phyloP scores from a whole-genome alignment of 1,140 invertebrate genomes.

The Caerostris extrusa region DNA sequence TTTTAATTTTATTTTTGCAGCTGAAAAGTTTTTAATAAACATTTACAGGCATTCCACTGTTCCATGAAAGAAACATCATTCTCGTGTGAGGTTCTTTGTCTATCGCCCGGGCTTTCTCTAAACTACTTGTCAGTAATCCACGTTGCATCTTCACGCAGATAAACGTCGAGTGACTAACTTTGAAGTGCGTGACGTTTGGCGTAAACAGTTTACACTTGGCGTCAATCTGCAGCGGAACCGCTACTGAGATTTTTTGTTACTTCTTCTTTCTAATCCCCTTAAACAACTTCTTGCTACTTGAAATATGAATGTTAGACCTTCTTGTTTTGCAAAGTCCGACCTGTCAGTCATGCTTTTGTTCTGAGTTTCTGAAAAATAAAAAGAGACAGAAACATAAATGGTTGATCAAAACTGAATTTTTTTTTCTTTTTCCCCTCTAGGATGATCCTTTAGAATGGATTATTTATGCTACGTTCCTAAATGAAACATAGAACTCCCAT shows the following conservation, averaged over 20 bases:
- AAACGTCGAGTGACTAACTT: not conserved
- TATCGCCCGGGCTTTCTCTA: not conserved
- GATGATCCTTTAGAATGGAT: no score
- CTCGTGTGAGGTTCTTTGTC: not conserved
- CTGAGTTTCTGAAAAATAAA: not conserved
- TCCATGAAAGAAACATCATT: not conserved
- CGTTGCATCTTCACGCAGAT: not conserved
- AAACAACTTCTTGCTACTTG: not conserved
- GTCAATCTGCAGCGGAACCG: not conserved
- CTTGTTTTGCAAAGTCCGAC: not conserved
- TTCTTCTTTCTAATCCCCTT: not conserved
- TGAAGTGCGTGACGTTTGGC: not conserved
- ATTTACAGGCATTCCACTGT: not conserved
- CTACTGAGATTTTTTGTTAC: not conserved
- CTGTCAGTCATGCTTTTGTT: not conserved
- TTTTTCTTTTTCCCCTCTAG: no score
- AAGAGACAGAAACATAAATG: not conserved
- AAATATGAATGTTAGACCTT: not conserved
- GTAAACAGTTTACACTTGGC: constrained; percentile 11
- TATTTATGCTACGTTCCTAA: no score
- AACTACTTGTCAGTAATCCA: not conserved
- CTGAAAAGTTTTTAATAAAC: not conserved
- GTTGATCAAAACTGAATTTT: not conserved
- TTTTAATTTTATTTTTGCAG: not conserved
- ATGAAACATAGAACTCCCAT: no score